Evolutionary conservation across 2,888 invertebrate species (phyloP).

Genomic region (Drosophila demipolita): DNA sequence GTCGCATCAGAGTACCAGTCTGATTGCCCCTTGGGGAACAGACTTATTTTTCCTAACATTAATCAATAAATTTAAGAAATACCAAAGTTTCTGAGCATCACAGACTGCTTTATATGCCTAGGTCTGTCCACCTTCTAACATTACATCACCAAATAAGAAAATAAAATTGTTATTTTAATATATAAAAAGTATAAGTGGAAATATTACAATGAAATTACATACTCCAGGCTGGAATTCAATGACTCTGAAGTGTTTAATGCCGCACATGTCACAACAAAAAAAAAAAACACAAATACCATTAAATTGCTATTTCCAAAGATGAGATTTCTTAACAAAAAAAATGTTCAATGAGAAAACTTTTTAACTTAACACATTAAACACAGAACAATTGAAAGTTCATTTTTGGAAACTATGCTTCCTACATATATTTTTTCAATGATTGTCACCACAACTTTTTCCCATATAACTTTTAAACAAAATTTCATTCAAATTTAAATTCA

Average conservation of each 20-base stretch:
- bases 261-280: not conserved
- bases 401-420: not conserved
- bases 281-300: not conserved
- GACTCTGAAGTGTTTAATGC: not conserved
- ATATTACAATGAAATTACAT: not conserved
- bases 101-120: conserved; percentile 6
- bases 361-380: conserved; percentile 3
- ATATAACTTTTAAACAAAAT: not conserved
- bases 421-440: not conserved
- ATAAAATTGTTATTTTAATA: not conserved
- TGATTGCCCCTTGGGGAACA: conserved; percentile 5
- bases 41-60: conserved; percentile 6
- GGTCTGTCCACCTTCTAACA: not conserved
- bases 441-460: not conserved
- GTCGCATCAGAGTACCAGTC: not conserved
- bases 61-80: conserved; percentile 11
- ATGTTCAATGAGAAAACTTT: not conserved
- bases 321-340: not conserved
- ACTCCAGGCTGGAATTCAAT: not conserved
- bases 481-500: not conserved
- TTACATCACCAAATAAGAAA: not conserved
- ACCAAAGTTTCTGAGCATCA: not conserved
- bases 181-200: not conserved
- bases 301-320: not conserved
- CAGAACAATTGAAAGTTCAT: conserved; percentile 5